A percentile compares a stretch with the other conserved stretches of the same genome.
These are phyloP conservation scores for Augochlora pura DNA, from an alignment of 1,140 invertebrate species.

Conservation along the genomic window DNA sequence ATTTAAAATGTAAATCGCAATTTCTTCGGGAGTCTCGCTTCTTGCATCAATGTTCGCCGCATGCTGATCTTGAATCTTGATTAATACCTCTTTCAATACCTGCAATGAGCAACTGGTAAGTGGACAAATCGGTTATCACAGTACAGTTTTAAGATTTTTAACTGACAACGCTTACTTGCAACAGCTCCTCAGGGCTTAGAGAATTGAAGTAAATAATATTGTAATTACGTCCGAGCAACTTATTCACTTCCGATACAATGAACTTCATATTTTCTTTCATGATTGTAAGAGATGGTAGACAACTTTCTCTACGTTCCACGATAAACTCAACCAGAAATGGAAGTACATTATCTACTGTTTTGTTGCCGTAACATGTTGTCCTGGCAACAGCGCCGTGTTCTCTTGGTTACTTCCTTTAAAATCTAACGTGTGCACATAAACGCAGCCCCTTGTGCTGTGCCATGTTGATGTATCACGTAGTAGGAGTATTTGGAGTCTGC, in stretches of 20 bases:
- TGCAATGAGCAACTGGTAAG: conserved; percentile 57
- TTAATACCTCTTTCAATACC: conserved; percentile 85
- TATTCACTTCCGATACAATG: conserved; percentile 89
- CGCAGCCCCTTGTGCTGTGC: too few relatives aligned
- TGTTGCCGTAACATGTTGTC: conserved; percentile 23
- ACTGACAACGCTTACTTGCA: conserved; percentile 83
- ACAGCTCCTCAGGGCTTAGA: conserved; percentile 86
- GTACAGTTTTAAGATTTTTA: too few relatives aligned
- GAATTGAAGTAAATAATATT: conserved; percentile 93
- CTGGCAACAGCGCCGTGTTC: not conserved
- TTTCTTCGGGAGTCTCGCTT: conserved; percentile 84
- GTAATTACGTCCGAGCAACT: conserved; percentile 87
- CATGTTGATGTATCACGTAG: too few relatives aligned
- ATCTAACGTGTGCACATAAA: too few relatives aligned
- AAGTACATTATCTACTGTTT: not conserved
- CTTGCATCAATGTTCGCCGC: conserved; percentile 82
- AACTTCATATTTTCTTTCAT: conserved; percentile 90
- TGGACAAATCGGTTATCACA: too few relatives aligned
- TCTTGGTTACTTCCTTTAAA: not conserved
- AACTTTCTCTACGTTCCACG: too few relatives aligned
- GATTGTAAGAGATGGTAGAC: conserved; percentile 40
- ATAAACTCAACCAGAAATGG: not conserved
- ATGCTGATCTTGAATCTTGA: conserved; percentile 84
- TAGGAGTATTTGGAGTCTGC: not conserved
- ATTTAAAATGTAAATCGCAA: conserved; percentile 83